A percentile compares a stretch with the other conserved stretches of the same genome.
phyloP scores from a whole-genome alignment of 2,797 vertebrate genomes.

The Syngnathus rostellatus region DNA sequence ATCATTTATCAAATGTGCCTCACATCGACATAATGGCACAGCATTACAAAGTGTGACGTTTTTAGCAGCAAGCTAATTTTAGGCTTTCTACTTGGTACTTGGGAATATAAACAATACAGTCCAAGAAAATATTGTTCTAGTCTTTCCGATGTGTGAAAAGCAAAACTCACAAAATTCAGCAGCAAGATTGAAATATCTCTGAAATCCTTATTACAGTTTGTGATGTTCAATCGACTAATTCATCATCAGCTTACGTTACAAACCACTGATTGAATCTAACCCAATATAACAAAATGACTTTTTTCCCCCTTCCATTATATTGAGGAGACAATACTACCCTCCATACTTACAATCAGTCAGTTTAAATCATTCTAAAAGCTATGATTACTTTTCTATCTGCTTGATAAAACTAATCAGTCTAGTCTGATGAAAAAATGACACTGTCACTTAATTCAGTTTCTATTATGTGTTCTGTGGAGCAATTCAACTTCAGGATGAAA shows the following conservation, averaged over 20 bases:
- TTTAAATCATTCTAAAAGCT: neutral
- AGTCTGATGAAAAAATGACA: neutral
- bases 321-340: neutral
- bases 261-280: neutral
- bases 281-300: neutral
- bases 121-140: too few species aligned
- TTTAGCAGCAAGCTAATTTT: too few species aligned
- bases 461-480: neutral
- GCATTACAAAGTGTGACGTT: too few species aligned
- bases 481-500: neutral
- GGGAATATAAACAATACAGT: too few species aligned
- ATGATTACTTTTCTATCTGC: slow-evolving; percentile 1
- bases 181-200: too few species aligned
- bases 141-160: too few species aligned
- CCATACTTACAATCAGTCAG: neutral
- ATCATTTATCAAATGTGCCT: too few species aligned
- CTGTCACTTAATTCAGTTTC: neutral
- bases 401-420: neutral
- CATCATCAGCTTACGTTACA: neutral
- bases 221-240: neutral
- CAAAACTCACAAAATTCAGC: neutral
- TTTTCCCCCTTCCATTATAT: neutral
- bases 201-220: neutral
- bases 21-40: too few species aligned
- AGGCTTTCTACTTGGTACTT: too few species aligned